Conservation (phyloP, 2,888 invertebrate genomes). For the Tenthredo amoena region DNA sequence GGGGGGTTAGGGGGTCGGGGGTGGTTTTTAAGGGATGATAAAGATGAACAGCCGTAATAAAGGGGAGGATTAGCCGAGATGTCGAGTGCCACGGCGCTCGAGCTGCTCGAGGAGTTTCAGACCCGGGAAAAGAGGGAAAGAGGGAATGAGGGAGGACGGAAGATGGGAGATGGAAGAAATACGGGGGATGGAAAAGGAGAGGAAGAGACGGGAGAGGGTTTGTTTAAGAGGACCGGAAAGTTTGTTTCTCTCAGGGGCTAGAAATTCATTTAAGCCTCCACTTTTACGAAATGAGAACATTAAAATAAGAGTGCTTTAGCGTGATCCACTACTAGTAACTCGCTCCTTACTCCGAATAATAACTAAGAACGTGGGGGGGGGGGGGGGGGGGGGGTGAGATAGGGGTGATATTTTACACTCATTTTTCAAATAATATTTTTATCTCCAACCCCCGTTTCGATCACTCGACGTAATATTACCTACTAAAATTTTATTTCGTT, state of each 20-base stretch:
- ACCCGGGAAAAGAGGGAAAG: neutral
- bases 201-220: conserved; percentile 26
- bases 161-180: neutral
- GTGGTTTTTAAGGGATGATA: conserved; percentile 60
- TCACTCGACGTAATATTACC: neutral
- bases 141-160: no score
- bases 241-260: conserved; percentile 47
- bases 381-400: no score
- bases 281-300: conserved; percentile 49
- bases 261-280: conserved; percentile 49
- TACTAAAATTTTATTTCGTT: neutral
- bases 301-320: conserved; percentile 47
- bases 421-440: conserved; percentile 5
- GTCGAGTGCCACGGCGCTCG: conserved; percentile 52
- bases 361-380: neutral
- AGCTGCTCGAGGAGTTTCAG: conserved; percentile 15
- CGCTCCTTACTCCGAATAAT: neutral
- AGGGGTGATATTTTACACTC: neutral
- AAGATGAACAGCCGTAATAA: conserved; percentile 61
- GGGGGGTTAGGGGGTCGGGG: neutral
- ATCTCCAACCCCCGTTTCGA: neutral
- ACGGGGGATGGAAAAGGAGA: neutral
- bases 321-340: conserved; percentile 26
- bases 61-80: conserved; percentile 55
- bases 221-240: conserved; percentile 44